Conservation (phyloP, 1,140 invertebrate species). For the Acromyrmex charruanus region DNA sequence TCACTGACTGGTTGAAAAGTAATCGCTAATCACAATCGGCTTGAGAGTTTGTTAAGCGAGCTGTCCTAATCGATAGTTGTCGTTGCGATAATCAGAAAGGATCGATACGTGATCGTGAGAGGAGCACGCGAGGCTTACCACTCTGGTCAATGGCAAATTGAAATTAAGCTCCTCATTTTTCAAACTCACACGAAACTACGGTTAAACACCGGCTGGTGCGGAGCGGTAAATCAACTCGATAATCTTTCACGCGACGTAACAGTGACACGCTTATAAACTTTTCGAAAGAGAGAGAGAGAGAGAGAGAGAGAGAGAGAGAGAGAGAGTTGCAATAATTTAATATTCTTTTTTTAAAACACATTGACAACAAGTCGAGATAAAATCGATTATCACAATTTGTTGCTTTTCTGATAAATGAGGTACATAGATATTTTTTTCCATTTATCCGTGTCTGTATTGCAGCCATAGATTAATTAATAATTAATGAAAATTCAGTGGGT, state of each 20-base stretch:
- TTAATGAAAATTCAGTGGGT: not conserved
- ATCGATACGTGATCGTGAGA: constrained; percentile 60
- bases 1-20: no score
- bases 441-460: not conserved
- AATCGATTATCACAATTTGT: constrained; percentile 16
- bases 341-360: not conserved
- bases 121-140: constrained; percentile 66
- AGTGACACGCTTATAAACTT: constrained; percentile 43
- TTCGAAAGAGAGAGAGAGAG: not conserved
- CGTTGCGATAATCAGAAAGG: constrained; percentile 59
- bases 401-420: not conserved
- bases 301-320: not conserved
- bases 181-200: constrained; percentile 60
- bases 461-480: not conserved
- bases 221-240: constrained; percentile 30
- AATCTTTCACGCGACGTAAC: constrained; percentile 43
- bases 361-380: constrained; percentile 2
- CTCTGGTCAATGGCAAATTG: constrained; percentile 68
- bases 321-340: not conserved
- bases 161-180: constrained; percentile 74
- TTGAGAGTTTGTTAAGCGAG: constrained; percentile 34
- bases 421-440: not conserved
- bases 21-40: no score
- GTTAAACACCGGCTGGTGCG: constrained; percentile 26
- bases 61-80: constrained; percentile 50